Conservation (phyloP, 2,797 vertebrate species). For the Myoxocephalus aenaeus region DNA sequence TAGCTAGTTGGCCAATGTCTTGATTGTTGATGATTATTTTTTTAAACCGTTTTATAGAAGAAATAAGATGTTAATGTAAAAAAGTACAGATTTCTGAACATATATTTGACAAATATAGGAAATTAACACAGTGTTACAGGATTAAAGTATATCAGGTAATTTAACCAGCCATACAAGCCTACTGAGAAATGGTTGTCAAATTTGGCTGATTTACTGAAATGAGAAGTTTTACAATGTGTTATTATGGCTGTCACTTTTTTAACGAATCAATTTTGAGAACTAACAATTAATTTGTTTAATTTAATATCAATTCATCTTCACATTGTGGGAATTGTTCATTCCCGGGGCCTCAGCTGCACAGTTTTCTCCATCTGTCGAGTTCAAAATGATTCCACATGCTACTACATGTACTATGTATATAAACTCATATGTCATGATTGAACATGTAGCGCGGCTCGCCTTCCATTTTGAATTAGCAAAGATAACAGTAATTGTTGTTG, state of each 20-base stretch:
- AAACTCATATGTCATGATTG: not conserved
- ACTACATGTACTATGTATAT: not conserved
- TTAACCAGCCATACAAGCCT: slow-evolving; percentile 13
- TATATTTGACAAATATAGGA: not conserved
- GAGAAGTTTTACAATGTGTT: slow-evolving; percentile 8
- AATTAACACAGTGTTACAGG: too few relatives aligned
- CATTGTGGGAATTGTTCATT: not conserved
- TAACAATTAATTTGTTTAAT: slow-evolving; percentile 1
- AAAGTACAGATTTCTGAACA: not conserved
- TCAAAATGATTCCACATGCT: not conserved
- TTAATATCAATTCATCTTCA: not conserved
- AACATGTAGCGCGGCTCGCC: not conserved
- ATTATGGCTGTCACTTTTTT: not conserved
- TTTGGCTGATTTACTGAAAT: slow-evolving; percentile 17
- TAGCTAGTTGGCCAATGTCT: not conserved
- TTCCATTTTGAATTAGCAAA: not conserved
- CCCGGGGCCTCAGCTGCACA: not conserved
- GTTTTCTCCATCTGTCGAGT: not conserved
- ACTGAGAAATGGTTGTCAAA: slow-evolving; percentile 18
- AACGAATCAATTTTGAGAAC: slow-evolving; percentile 2
- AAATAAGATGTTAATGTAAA: too few relatives aligned
- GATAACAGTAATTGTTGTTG: not conserved
- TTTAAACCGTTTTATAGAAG: too few relatives aligned
- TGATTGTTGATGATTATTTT: not conserved
- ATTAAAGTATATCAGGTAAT: not conserved